Evolutionary conservation across 2,797 vertebrate species (phyloP).

Genomic region (Trematomus bernacchii): DNA sequence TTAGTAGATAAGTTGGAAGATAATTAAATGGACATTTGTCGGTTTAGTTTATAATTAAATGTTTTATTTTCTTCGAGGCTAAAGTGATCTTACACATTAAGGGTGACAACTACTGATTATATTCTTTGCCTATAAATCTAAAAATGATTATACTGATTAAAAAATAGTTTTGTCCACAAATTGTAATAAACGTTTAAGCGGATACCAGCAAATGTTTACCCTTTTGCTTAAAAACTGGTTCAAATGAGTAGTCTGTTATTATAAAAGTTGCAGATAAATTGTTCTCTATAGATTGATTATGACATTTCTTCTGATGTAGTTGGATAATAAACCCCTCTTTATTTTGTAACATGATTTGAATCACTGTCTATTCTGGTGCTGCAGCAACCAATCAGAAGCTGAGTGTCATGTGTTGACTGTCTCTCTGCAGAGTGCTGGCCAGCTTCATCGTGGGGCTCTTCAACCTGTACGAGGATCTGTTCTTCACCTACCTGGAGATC

Average conservation of each 20-base stretch:
- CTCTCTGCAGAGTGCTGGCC: conserved; percentile 88
- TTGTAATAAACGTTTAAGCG: not conserved
- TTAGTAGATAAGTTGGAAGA: not conserved
- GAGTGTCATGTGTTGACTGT: not conserved
- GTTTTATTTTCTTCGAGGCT: no score
- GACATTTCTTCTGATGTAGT: not conserved
- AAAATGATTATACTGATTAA: not conserved
- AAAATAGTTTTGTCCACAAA: no score
- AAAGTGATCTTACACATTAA: no score
- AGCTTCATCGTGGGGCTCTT: conserved; percentile 96
- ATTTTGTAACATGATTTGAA: not conserved
- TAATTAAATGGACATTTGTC: not conserved
- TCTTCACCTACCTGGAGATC: conserved; percentile 99
- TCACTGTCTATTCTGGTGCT: not conserved
- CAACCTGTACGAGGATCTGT: conserved; percentile 95
- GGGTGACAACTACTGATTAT: not conserved
- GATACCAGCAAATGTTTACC: not conserved
- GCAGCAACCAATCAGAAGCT: not conserved
- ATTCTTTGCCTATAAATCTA: not conserved
- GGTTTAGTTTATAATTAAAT: not conserved
- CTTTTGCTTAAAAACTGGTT: not conserved
- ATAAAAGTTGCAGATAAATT: not conserved
- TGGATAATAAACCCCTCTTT: not conserved
- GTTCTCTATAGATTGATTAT: not conserved
- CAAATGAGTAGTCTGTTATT: not conserved